These are phyloP conservation scores for Pogonocherus hispidulus DNA, from an alignment of 2,888 invertebrate genomes.

Conservation along the genomic window DNA sequence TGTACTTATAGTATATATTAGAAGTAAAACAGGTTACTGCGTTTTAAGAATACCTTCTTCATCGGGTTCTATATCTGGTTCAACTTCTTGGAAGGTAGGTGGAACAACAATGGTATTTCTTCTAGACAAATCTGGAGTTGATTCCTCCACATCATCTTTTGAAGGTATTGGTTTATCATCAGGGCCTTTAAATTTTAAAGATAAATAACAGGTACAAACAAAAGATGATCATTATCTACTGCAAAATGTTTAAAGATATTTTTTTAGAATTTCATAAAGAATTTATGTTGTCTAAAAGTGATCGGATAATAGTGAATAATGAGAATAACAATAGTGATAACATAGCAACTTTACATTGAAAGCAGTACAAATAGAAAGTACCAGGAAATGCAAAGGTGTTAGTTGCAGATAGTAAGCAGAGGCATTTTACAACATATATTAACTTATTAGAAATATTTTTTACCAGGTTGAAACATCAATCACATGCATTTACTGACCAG, in stretches of 20 bases:
- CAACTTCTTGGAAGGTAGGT: slow-evolving; percentile 63
- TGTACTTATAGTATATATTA: no score
- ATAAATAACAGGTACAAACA: not conserved
- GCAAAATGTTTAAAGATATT: no score
- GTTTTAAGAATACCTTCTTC: slow-evolving; percentile 59
- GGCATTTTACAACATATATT: slow-evolving; percentile 46
- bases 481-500: slow-evolving; percentile 76
- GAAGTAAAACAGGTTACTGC: no score
- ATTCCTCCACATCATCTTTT: slow-evolving; percentile 43
- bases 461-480: slow-evolving; percentile 38
- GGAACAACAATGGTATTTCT: slow-evolving; percentile 70
- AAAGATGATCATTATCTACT: no score
- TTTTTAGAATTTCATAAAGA: no score
- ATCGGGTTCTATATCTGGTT: slow-evolving; percentile 59
- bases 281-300: no score
- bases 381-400: slow-evolving; percentile 67
- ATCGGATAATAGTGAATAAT: no score
- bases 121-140: slow-evolving; percentile 64
- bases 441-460: slow-evolving; percentile 22
- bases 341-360: slow-evolving; percentile 34
- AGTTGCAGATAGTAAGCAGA: slow-evolving; percentile 57
- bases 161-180: slow-evolving; percentile 35
- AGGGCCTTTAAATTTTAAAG: slow-evolving; percentile 43
- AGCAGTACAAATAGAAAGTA: slow-evolving; percentile 48
- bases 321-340: slow-evolving; percentile 6